Evolutionary conservation across 2,797 vertebrate genomes (phyloP).

Genomic region (Neosilurus mollespiculum): DNA sequence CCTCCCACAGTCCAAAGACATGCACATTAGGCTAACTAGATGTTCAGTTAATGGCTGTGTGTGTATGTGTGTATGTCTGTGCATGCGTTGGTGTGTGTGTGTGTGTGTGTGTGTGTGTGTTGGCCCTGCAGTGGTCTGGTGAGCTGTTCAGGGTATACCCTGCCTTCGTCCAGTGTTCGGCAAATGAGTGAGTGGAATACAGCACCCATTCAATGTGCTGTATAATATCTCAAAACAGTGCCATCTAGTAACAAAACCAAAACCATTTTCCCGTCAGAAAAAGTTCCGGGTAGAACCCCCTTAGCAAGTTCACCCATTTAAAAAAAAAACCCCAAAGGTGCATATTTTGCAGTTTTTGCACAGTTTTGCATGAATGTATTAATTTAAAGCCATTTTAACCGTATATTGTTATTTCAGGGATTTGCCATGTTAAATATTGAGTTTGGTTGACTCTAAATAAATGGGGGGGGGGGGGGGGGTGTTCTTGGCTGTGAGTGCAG

Average conservation of each 20-base stretch:
- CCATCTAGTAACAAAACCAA: not conserved
- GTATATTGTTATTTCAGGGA: slow-evolving; percentile 57
- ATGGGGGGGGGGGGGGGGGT: slow-evolving; percentile 54
- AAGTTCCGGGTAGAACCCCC: not conserved
- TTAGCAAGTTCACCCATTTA: not conserved
- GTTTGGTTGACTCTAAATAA: slow-evolving; percentile 63
- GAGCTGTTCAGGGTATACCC: too few relatives aligned
- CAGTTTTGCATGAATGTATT: not conserved
- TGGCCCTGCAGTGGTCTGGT: too few relatives aligned
- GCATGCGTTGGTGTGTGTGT: too few relatives aligned
- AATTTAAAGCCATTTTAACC: slow-evolving; percentile 41
- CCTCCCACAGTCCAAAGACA: too few relatives aligned
- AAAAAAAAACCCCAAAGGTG: not conserved
- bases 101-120: too few relatives aligned
- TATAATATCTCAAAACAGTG: not conserved
- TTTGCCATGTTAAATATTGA: slow-evolving; percentile 70
- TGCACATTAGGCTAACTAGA: too few relatives aligned
- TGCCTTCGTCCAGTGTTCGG: too few relatives aligned
- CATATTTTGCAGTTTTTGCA: too few relatives aligned
- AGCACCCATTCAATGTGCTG: not conserved
- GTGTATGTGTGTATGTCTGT: too few relatives aligned
- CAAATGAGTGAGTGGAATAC: not conserved
- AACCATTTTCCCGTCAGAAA: not conserved
- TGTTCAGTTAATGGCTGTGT: too few relatives aligned
- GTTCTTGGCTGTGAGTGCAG: slow-evolving; percentile 53